Base-by-base conservation (phyloP, 1,140 invertebrate species). In the Drosophila santomea region DNA sequence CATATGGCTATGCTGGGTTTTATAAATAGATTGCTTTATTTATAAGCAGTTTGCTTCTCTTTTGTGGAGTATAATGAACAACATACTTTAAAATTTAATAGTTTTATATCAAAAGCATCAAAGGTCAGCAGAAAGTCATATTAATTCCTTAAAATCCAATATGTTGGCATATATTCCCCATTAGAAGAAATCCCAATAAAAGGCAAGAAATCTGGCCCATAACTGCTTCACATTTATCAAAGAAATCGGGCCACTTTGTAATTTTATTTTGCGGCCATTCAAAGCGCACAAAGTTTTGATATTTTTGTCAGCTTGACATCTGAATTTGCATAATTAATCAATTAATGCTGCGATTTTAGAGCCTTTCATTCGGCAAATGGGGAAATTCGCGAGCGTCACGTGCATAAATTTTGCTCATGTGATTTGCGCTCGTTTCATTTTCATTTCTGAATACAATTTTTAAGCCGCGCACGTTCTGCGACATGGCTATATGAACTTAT, bases 281-380 rank as follows among this genome's bases (percentile, higher is more conserved):
- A 57, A 45, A 35, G 36, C 25, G 23, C 2, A 10, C 35, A 44
- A 36, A 45, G 17, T 45, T 73, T 25, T 58, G 8, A 47, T 52
- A 81, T 67, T 79, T 78, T 78, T 62, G 54, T 44, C 77, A 61
- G 62, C 45, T 10, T 78, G 73, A 47, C 73, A 57, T 57, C 71
- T 69, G 54, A 71, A 88, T 86, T 88, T 82, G 74, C 83, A 86
- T 88, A 86, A 86, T 86, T 86, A 82, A 86, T 86, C 82, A 88
- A 88, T 86, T 86, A 88, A 88, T 88, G 74, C 50, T 45, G 73
- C 69, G 62, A 36, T 78, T 82, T 86, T 71, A 52, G 63, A 66
- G 62, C 41, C 63, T 14, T 2, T 15, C 28, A 25, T 41, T n/a
- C 23, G 38, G 15, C n/a, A 23, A 14, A 10, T 1, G 43, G 17